Evolutionary conservation across 2,113 vertebrate genomes (phyloP).

Genomic region (Toxostoma redivivum): DNA sequence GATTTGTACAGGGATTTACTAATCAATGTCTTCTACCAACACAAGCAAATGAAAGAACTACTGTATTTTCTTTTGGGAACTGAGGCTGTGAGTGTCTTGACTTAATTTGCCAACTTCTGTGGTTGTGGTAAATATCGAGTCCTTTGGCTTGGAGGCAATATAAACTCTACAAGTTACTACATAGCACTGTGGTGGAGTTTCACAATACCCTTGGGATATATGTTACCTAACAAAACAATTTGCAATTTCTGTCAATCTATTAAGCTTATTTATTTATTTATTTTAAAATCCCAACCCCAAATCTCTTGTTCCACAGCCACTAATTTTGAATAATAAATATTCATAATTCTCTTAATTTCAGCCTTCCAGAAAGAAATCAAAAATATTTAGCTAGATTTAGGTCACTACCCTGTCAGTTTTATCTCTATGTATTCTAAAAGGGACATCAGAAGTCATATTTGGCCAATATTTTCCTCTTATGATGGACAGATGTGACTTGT

Average conservation of each 20-base stretch:
- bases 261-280: neutral
- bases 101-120: neutral
- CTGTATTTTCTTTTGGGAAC: neutral
- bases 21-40: neutral
- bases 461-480: neutral
- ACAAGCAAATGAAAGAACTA: neutral
- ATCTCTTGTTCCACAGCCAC: neutral
- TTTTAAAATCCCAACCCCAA: neutral
- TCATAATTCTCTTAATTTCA: neutral
- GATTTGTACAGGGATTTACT: neutral
- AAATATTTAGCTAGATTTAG: neutral
- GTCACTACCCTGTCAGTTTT: neutral
- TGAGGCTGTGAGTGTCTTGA: neutral
- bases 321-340: neutral
- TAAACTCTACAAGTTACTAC: neutral
- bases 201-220: neutral
- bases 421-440: neutral
- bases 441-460: neutral
- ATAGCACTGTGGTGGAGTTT: neutral
- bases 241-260: neutral
- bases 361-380: neutral
- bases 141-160: rapidly evolving
- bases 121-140: neutral
- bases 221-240: neutral
- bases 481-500: neutral